Percentiles rank a stretch among this genome's conserved stretches.
These are phyloP conservation scores for Myotis findleyi DNA, from an alignment of 2,797 vertebrate species.

Conservation along the genomic window DNA sequence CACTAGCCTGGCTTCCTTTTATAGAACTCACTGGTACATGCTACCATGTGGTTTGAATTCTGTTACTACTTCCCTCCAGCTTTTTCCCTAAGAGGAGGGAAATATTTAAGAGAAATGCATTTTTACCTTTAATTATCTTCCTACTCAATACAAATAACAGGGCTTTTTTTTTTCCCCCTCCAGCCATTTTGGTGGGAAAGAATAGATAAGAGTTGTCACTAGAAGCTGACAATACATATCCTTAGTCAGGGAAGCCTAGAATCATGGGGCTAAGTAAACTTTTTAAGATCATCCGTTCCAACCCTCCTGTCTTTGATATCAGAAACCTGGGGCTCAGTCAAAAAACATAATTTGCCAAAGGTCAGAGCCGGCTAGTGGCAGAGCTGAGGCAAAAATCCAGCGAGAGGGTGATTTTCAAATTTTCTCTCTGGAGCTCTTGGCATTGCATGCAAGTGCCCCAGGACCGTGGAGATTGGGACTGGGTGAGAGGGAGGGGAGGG, in stretches of 20 bases:
- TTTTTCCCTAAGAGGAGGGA: not conserved
- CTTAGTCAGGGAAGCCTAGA: not conserved
- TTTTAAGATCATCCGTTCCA: not conserved
- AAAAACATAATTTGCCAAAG: not conserved
- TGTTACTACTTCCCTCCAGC: not conserved
- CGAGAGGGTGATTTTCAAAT: not conserved
- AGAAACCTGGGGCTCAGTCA: not conserved
- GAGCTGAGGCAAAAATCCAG: not conserved
- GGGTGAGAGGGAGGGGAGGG: not conserved
- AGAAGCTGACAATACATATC: not conserved
- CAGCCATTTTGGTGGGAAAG: not conserved
- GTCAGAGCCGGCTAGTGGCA: not conserved
- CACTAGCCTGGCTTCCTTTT: not conserved
- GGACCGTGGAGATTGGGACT: not conserved
- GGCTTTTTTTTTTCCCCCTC: not conserved
- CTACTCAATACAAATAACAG: slow-evolving; percentile 18
- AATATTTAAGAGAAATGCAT: slow-evolving; percentile 12
- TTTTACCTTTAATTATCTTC: not conserved
- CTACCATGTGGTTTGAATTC: not conserved
- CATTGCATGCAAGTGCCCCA: not conserved
- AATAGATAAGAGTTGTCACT: not conserved
- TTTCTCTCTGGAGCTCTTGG: not conserved
- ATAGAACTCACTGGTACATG: not conserved
- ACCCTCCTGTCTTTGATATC: not conserved
- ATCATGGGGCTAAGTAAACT: not conserved